These are phyloP conservation scores for Lycodopsis pacificus DNA, from an alignment of 2,797 vertebrate species.

Conservation along the genomic window DNA sequence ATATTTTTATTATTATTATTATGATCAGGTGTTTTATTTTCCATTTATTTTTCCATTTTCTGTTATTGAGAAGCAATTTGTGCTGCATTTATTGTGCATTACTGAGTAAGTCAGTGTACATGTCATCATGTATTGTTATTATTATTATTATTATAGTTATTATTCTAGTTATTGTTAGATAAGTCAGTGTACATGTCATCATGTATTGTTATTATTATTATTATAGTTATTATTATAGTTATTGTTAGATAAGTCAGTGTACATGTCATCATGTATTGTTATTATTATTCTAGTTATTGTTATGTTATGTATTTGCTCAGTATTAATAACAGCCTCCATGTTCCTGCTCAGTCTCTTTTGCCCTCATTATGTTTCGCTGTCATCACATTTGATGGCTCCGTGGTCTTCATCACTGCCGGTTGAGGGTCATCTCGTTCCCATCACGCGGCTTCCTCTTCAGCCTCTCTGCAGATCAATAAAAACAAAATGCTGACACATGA, in stretches of 20 bases:
- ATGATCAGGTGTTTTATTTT: too few relatives aligned
- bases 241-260: too few relatives aligned
- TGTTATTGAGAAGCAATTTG: neutral
- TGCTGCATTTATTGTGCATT: neutral
- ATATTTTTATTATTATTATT: neutral
- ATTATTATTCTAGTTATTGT: too few relatives aligned
- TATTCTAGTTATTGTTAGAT: too few relatives aligned
- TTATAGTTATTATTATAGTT: too few relatives aligned
- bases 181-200: too few relatives aligned
- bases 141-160: neutral
- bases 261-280: too few relatives aligned
- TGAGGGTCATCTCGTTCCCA: conserved; percentile 19
- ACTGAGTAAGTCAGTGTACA: too few relatives aligned
- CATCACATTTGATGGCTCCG: conserved; percentile 37
- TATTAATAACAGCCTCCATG: neutral
- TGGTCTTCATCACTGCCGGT: conserved; percentile 34
- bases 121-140: too few relatives aligned
- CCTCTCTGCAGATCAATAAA: conserved; percentile 39
- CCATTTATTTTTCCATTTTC: too few relatives aligned
- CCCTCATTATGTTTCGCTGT: conserved; percentile 14
- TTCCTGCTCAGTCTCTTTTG: conserved; percentile 17
- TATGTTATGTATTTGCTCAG: too few relatives aligned
- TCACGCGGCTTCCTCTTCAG: conserved; percentile 23
- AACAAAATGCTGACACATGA: conserved; percentile 7
- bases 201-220: too few relatives aligned